phyloP scores from a whole-genome alignment of 2,797 vertebrate genomes.

The Aulostomus chinensis region DNA sequence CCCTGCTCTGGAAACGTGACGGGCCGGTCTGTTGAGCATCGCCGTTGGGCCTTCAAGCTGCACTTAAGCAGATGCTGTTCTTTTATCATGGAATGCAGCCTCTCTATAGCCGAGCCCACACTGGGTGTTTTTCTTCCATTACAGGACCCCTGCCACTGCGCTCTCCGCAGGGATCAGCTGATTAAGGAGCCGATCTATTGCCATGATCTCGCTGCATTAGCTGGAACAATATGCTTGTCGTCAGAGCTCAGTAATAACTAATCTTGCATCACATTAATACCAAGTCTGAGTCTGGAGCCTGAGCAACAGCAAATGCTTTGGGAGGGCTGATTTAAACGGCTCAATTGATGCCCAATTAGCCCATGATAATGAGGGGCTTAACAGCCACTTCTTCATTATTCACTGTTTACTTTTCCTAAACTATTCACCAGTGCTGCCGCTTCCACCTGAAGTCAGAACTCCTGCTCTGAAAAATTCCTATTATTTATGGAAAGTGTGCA shows the following conservation, averaged over 20 bases:
- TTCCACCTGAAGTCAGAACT: conserved; percentile 16
- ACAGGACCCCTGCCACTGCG: conserved; percentile 62
- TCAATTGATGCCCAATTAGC: conserved; percentile 61
- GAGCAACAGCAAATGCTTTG: conserved; percentile 50
- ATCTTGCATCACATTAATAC: conserved; percentile 60
- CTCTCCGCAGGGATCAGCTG: conserved; percentile 63
- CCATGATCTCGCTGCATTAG: conserved; percentile 54
- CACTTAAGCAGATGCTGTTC: conserved; percentile 63
- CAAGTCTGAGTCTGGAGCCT: conserved; percentile 27
- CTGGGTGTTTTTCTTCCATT: conserved; percentile 62
- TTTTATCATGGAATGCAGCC: conserved; percentile 68
- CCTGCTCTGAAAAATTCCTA: conserved; percentile 2
- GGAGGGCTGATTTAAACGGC: conserved; percentile 51
- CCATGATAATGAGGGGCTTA: conserved; percentile 56
- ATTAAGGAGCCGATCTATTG: conserved; percentile 69
- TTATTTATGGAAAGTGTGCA: conserved; percentile 39
- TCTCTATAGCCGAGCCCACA: conserved; percentile 42
- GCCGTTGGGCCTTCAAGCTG: conserved; percentile 58
- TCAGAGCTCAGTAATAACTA: conserved; percentile 67
- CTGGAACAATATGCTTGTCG: conserved; percentile 71
- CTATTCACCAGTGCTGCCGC: conserved; percentile 14
- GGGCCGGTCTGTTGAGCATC: conserved; percentile 46
- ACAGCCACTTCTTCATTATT: conserved; percentile 44
- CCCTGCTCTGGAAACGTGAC: conserved; percentile 24
- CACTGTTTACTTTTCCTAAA: conserved; percentile 22